Base-by-base conservation (phyloP, 2,797 vertebrate genomes). In the Periparus ater region DNA sequence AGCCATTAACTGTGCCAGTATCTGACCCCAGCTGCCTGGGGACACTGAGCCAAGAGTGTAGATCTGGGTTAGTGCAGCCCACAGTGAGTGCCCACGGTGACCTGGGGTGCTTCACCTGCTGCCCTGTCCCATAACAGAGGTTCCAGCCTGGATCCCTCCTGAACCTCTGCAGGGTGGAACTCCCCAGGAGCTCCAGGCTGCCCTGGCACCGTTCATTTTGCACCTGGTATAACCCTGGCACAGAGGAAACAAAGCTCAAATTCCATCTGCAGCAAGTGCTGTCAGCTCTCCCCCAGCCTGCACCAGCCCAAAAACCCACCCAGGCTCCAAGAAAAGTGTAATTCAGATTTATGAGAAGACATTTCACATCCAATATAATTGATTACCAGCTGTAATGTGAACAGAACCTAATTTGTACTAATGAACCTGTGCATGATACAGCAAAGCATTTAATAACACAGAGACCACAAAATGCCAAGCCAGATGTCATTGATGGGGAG, bases 331-430 rank as follows among this genome's bases (percentile, higher is more conserved):
- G 54, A 29, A 62, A 71, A 87, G 65, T 7, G 9, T 95, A 95
- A 97, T 91, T 95, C 95, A 96, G 96, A 96, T 96, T 97, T 96
- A 96, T 94, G 95, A 85, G 85, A 74, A 80, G 93, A 72, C 83
- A 96, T 95, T 96, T 90, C 6, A 7, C 80, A 91, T 91, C 91
- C 91, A 86, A 84, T 91, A 75, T 95, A 97, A 97, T 95, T 97
- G 93, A 97, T 97, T 95, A 92, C 75, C 91, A 57, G 19, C 87
- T 57, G 62, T 91, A 96, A 95, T 67, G 89, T 10, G 58, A 97
- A 72, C 89, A 93, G 93, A 95, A 88, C 65, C 70, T 84, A 85
- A 96, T 96, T 96, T 86, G 78, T 87, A 77, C 95, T 97, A 96
- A 97, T 88, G 96, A 96, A 96, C 84, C 78, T 71, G 38, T 60